Percentiles rank a stretch among this genome's conserved stretches.
phyloP scores from a whole-genome alignment of 2,888 invertebrate species.

The Tachystola acroxantha region DNA sequence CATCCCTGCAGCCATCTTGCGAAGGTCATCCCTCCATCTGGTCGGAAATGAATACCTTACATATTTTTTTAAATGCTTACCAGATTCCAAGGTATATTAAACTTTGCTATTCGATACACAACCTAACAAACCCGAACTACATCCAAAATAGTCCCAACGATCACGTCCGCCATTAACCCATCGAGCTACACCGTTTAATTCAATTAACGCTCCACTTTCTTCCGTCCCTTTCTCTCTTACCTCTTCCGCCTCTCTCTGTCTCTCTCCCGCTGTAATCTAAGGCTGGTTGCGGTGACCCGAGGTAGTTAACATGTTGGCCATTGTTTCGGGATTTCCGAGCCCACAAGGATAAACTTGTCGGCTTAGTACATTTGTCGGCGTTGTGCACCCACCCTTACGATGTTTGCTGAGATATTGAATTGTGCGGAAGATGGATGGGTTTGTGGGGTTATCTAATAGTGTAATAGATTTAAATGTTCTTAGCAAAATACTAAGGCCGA shows the following conservation, averaged over 20 bases:
- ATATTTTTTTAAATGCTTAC: no score
- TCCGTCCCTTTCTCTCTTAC: constrained; percentile 3
- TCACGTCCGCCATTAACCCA: constrained; percentile 38
- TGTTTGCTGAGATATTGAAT: background rate
- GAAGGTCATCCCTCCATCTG: no score
- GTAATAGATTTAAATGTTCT: no score
- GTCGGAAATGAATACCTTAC: no score
- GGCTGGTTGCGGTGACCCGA: constrained; percentile 43
- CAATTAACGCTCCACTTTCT: constrained; percentile 7
- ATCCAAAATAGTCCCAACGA: constrained; percentile 27
- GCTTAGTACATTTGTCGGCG: constrained; percentile 39
- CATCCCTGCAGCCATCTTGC: no score
- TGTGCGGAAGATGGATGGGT: no score
- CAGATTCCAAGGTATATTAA: no score
- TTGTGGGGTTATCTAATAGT: no score
- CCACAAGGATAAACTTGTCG: constrained; percentile 38
- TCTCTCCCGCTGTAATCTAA: constrained; percentile 29
- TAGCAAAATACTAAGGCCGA: no score
- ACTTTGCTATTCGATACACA: no score
- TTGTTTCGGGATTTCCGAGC: constrained; percentile 46
- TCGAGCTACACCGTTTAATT: constrained; percentile 18
- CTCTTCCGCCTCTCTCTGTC: constrained; percentile 13
- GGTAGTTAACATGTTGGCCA: constrained; percentile 59
- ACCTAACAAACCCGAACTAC: no score
- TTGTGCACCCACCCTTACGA: background rate